Percentiles rank a stretch among this genome's conserved stretches.
phyloP scores from a whole-genome alignment of 2,888 invertebrate genomes.

The Villa cingulata region DNA sequence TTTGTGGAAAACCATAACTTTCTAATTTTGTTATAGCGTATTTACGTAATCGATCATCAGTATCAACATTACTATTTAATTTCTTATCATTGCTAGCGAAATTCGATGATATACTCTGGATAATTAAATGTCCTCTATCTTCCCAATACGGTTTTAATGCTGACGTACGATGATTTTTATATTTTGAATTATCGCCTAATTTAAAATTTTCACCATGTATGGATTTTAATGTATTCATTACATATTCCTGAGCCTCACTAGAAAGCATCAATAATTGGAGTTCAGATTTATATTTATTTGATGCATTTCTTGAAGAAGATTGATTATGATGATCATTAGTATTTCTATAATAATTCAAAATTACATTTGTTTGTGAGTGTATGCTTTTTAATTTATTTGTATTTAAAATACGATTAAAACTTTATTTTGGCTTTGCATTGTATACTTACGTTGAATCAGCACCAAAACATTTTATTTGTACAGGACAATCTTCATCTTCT shows the following conservation, averaged over 20 bases:
- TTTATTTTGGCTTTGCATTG: too few species aligned
- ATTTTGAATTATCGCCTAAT: slow-evolving; percentile 41
- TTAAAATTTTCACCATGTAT: slow-evolving; percentile 60
- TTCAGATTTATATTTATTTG: slow-evolving; percentile 53
- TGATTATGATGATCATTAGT: too few species aligned
- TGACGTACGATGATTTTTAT: slow-evolving; percentile 55
- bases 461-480: slow-evolving; percentile 42
- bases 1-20: slow-evolving; percentile 60
- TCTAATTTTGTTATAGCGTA: slow-evolving; percentile 60
- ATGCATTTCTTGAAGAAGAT: too few species aligned
- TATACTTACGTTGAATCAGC: too few species aligned
- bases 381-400: too few species aligned
- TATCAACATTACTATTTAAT: slow-evolving; percentile 38
- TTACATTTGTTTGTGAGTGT: too few species aligned
- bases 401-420: too few species aligned
- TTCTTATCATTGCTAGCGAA: slow-evolving; percentile 11
- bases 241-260: slow-evolving; percentile 54
- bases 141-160: slow-evolving; percentile 62
- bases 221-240: slow-evolving; percentile 58
- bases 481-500: slow-evolving; percentile 52
- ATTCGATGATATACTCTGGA: slow-evolving; percentile 48
- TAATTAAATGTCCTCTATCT: slow-evolving; percentile 59
- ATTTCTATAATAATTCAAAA: too few species aligned
- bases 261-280: slow-evolving; percentile 56
- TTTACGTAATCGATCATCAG: slow-evolving; percentile 47